phyloP scores from a whole-genome alignment of 2,113 vertebrate species.

The Xenopus borealis region DNA sequence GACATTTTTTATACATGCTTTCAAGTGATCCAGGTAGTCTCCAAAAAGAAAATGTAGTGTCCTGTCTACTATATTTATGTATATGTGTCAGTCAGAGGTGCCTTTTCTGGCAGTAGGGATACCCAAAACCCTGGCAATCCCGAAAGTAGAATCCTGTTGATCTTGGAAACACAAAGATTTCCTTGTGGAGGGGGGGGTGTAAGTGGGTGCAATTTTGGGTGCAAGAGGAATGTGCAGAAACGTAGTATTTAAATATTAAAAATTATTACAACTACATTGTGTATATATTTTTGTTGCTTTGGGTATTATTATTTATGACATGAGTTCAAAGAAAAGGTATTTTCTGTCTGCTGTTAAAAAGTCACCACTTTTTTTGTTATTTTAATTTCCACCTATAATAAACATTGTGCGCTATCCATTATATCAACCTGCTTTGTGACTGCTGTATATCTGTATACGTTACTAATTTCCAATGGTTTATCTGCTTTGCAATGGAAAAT shows the following conservation, averaged over 20 bases:
- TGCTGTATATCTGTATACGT: too few species aligned
- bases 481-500: too few species aligned
- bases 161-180: not conserved
- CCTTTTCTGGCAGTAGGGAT: slow-evolving; percentile 23
- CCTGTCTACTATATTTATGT: not conserved
- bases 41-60: not conserved
- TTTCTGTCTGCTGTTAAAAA: too few species aligned
- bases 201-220: not conserved
- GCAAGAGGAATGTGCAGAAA: not conserved
- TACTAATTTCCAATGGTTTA: too few species aligned
- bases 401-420: too few species aligned
- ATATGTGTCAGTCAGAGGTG: not conserved
- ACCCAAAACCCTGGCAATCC: not conserved
- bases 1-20: not conserved
- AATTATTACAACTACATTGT: not conserved
- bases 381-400: too few species aligned
- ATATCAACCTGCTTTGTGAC: too few species aligned
- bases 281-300: too few species aligned
- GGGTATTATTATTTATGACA: too few species aligned
- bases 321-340: too few species aligned
- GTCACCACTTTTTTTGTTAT: too few species aligned
- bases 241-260: slow-evolving; percentile 12
- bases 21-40: not conserved
- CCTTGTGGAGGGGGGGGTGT: not conserved
- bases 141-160: not conserved